Percentiles rank a stretch among this genome's conserved stretches.
Evolutionary conservation across 1,140 invertebrate species (phyloP).

Genomic region (Popillia japonica): DNA sequence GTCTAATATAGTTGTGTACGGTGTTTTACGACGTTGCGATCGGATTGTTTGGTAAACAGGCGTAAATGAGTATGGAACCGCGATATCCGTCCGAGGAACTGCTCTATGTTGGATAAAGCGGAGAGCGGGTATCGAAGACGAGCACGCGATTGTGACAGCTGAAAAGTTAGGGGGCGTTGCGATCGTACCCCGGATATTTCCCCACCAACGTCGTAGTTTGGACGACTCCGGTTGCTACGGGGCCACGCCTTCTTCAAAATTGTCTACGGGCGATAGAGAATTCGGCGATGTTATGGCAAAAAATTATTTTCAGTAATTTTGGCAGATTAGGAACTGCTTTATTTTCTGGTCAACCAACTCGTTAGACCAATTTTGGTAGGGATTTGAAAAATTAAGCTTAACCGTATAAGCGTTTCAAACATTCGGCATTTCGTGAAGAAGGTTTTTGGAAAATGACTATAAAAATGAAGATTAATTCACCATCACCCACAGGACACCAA

Average conservation of each 20-base stretch:
- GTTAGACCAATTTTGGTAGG: too few relatives aligned
- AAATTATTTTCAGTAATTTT: too few relatives aligned
- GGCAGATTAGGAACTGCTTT: too few relatives aligned
- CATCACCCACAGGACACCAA: too few relatives aligned
- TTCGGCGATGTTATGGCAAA: too few relatives aligned
- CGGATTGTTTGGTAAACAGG: conserved; percentile 23
- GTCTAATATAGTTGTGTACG: neutral
- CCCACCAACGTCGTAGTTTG: neutral
- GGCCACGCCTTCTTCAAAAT: neutral
- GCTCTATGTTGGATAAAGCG: neutral
- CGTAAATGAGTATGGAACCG: neutral
- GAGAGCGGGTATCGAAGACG: neutral
- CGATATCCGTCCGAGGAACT: neutral
- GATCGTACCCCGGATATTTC: neutral
- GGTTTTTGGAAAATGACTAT: too few relatives aligned
- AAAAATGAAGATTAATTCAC: too few relatives aligned
- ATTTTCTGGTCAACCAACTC: too few relatives aligned
- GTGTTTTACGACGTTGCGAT: neutral
- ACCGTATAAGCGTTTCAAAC: too few relatives aligned
- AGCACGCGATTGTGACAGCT: conserved; percentile 10
- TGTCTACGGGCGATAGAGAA: too few relatives aligned
- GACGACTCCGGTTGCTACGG: neutral
- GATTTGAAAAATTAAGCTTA: too few relatives aligned
- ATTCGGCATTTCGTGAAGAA: too few relatives aligned
- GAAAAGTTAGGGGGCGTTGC: conserved; percentile 8